Base-by-base conservation (phyloP, 2,888 invertebrate species). In the Macaria notata region DNA sequence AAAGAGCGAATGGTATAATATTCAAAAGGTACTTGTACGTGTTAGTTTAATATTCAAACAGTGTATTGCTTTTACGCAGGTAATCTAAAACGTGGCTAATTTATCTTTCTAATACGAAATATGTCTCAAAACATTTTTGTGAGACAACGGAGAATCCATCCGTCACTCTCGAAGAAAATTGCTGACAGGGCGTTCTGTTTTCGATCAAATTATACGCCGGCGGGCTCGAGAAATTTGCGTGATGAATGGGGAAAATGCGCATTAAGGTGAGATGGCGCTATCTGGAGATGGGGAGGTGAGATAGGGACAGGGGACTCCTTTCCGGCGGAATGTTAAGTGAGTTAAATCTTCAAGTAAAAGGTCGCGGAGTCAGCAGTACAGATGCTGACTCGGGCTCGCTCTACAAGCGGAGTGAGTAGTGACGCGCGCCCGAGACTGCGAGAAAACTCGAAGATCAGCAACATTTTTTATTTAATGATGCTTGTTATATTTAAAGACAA, bases 271-370 rank as follows among this genome's bases (percentile, higher is more conserved):
- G 78, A 76, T 62, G 49, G 72, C 68, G 71, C 66, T 73, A 75
- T 71, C 67, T 73, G 46, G 31, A 71, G 68, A 64, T 63, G 57
- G 62, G 60, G 54, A 64, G 60, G 78, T 64, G 74, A 46, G 74
- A 83, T 68, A 78, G 72, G 68, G 80, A 79, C 64, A 70, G 62
- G 66, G 65, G 68, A 79, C 84, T 83, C 84, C 78, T 81, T 84
- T 78, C 75, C 76, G 75, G 78, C 76, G 78, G 78, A 84, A 86
- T 83, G 81, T 83, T 85, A 86, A 88, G 81, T 83, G 84, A 87
- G 87, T 89, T 85, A 88, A 90, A 86, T 85, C 84, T 79, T 78
- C 81, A 84, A 86, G 87, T 88, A 88, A 86, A 86, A 88, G 86
- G 87, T 88, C 78, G 83, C 71, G 69, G 73, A 82, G 81, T 86